These are phyloP conservation scores for Tridacna crocea DNA, from an alignment of 2,888 invertebrate genomes.

Conservation along the genomic window DNA sequence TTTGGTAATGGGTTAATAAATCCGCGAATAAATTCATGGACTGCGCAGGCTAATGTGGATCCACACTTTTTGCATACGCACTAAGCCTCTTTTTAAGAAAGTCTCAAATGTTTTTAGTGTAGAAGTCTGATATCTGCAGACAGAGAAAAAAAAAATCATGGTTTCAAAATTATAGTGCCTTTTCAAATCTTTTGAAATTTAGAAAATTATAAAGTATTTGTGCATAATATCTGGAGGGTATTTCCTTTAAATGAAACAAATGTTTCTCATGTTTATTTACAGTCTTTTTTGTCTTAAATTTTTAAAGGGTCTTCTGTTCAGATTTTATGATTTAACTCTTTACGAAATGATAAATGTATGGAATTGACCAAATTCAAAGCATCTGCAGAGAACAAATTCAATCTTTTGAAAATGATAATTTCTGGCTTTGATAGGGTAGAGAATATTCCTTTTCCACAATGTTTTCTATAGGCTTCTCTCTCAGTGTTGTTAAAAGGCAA, in stretches of 20 bases:
- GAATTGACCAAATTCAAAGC: not conserved
- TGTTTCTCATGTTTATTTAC: constrained; percentile 23
- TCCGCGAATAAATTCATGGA: too few species aligned
- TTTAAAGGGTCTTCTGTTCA: not conserved
- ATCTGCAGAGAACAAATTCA: not conserved
- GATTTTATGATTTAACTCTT: not conserved
- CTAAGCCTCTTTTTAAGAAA: not conserved
- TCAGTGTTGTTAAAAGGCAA: not conserved
- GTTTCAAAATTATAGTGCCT: not conserved
- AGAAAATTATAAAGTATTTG: not conserved
- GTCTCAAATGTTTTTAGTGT: not conserved
- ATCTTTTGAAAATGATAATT: not conserved
- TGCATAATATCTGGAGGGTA: not conserved
- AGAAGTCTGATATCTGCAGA: not conserved
- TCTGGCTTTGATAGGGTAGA: too few species aligned
- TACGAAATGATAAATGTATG: not conserved
- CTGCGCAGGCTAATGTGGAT: not conserved
- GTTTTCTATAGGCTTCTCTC: too few species aligned
- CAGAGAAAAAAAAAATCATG: not conserved
- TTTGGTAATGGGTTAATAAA: too few species aligned
- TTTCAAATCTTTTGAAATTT: not conserved
- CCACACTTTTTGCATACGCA: not conserved
- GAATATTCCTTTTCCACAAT: too few species aligned
- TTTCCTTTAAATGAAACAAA: constrained; percentile 4
- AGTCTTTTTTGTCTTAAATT: constrained; percentile 1